These are phyloP conservation scores for Tupaia chinensis DNA, from an alignment of 2,113 vertebrate genomes.

Conservation along the genomic window DNA sequence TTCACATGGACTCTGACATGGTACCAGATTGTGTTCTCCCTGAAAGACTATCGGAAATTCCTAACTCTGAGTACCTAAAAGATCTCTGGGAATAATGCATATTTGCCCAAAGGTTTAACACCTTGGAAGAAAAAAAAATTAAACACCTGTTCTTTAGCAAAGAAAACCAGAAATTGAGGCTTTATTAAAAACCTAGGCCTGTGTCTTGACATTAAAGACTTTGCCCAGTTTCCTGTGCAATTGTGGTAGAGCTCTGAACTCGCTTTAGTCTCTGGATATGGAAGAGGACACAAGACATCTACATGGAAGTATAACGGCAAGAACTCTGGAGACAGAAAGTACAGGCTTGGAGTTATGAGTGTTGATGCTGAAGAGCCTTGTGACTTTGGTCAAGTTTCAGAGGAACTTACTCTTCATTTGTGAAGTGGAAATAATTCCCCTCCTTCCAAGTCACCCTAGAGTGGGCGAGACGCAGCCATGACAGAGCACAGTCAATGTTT, in stretches of 20 bases:
- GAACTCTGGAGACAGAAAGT: not conserved
- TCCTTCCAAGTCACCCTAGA: not conserved
- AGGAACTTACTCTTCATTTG: not conserved
- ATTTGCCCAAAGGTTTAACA: not conserved
- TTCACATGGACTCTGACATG: not conserved
- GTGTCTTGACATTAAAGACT: not conserved
- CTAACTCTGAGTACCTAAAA: not conserved
- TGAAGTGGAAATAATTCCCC: not conserved
- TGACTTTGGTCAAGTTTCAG: not conserved
- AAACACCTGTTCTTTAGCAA: not conserved
- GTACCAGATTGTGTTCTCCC: not conserved
- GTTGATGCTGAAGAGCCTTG: not conserved
- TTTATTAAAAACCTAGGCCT: not conserved
- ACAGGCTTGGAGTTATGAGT: not conserved
- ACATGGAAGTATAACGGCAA: not conserved
- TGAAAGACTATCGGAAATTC: not conserved
- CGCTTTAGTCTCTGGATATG: not conserved
- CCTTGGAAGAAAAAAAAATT: not conserved
- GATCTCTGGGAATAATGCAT: not conserved
- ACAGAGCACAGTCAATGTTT: too few relatives aligned
- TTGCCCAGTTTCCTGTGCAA: not conserved
- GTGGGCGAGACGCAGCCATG: fast-evolving
- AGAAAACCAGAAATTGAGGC: not conserved
- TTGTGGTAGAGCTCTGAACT: not conserved
- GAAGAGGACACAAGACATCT: not conserved